These are phyloP conservation scores for Habropoda laboriosa DNA, from an alignment of 1,140 invertebrate genomes.

Conservation along the genomic window DNA sequence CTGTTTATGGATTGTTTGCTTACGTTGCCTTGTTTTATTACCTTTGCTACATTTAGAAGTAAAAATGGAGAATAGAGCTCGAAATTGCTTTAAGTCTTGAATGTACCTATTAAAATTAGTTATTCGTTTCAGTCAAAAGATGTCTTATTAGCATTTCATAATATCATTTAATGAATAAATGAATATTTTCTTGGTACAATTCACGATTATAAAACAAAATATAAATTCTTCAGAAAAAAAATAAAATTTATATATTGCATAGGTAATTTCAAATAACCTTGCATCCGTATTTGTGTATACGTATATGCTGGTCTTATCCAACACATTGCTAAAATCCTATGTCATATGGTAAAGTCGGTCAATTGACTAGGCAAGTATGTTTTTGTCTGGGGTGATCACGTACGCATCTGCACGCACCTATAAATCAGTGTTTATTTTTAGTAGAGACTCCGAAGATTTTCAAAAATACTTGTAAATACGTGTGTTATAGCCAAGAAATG, in stretches of 20 bases:
- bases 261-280: constrained; percentile 17
- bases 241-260: background rate
- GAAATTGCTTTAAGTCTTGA: background rate
- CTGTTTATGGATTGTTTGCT: background rate
- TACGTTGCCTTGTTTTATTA: background rate
- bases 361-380: constrained; percentile 63
- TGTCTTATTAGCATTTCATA: background rate
- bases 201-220: background rate
- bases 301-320: background rate
- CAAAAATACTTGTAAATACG: constrained; percentile 42
- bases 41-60: background rate
- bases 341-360: constrained; percentile 48
- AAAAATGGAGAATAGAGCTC: background rate
- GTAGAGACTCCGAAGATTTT: constrained; percentile 44
- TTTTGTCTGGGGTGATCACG: constrained; percentile 57
- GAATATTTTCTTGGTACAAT: background rate
- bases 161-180: background rate
- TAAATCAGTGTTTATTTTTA: constrained; percentile 70
- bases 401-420: constrained; percentile 48
- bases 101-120: background rate
- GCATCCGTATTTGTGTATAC: no score
- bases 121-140: background rate
- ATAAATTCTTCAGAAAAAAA: background rate
- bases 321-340: background rate
- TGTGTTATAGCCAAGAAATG: constrained; percentile 10